These are phyloP conservation scores for Labroides dimidiatus DNA, from an alignment of 2,797 vertebrate species.

Conservation along the genomic window DNA sequence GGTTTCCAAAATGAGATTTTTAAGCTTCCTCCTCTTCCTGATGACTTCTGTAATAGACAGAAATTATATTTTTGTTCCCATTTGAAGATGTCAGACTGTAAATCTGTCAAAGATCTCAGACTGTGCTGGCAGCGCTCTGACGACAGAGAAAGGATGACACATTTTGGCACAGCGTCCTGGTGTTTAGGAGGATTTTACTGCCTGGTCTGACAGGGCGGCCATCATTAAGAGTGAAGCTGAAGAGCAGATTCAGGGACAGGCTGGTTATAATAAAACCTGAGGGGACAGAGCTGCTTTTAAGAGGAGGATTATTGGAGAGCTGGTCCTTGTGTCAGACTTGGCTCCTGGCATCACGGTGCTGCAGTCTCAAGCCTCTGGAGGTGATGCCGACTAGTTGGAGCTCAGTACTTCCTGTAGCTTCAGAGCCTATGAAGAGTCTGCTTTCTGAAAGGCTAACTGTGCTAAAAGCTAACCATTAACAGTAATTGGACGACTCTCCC, in stretches of 20 bases:
- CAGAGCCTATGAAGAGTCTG: no score
- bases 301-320: background rate
- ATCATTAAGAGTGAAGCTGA: constrained; percentile 25
- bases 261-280: constrained; percentile 12
- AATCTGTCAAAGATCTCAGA: constrained; percentile 12
- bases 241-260: constrained; percentile 13
- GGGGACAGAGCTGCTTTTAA: constrained; percentile 17
- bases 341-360: background rate
- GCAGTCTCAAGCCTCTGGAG: no score
- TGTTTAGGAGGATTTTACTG: constrained; percentile 13
- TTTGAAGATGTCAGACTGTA: constrained; percentile 3
- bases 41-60: background rate
- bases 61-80: background rate
- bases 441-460: no score
- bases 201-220: constrained; percentile 6
- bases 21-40: no score
- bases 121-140: background rate
- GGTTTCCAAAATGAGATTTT: background rate
- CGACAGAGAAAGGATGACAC: constrained; percentile 21
- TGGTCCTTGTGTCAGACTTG: background rate
- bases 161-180: constrained; percentile 12
- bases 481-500: no score
- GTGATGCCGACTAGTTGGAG: no score
- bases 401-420: no score
- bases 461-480: no score